Conservation (phyloP, 2,113 vertebrate species). For the Scopus umbretta region DNA sequence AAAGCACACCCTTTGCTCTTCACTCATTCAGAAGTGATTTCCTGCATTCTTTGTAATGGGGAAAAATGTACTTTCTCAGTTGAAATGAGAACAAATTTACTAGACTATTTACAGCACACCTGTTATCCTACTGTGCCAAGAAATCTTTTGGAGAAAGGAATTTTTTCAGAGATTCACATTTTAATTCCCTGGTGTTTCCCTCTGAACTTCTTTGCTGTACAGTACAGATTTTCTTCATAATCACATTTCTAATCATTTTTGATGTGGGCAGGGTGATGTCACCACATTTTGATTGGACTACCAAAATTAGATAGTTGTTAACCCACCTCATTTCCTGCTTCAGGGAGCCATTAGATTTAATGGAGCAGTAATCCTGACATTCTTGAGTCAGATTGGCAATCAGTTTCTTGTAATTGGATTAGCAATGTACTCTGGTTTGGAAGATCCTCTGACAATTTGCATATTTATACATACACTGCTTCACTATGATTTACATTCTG, state of each 20-base stretch:
- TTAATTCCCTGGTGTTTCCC: not conserved
- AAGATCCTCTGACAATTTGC: slow-evolving; percentile 31
- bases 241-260: slow-evolving; percentile 12
- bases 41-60: not conserved
- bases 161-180: not conserved
- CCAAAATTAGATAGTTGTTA: slow-evolving; percentile 50
- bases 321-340: slow-evolving; percentile 38
- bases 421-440: not conserved
- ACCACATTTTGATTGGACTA: slow-evolving; percentile 39
- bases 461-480: slow-evolving; percentile 26
- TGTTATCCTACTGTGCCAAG: slow-evolving; percentile 1
- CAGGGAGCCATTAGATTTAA: slow-evolving; percentile 64
- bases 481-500: slow-evolving; percentile 14
- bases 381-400: slow-evolving; percentile 25
- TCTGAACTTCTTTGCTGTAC: not conserved
- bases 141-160: not conserved
- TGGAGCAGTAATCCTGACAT: slow-evolving; percentile 38
- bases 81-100: not conserved
- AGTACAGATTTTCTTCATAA: slow-evolving; percentile 2
- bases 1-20: not conserved
- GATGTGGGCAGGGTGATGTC: not conserved
- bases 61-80: not conserved
- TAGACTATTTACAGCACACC: not conserved
- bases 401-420: slow-evolving; percentile 56
- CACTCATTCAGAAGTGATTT: not conserved